These are phyloP conservation scores for Salminus brasiliensis DNA, from an alignment of 2,113 vertebrate species.

Conservation along the genomic window DNA sequence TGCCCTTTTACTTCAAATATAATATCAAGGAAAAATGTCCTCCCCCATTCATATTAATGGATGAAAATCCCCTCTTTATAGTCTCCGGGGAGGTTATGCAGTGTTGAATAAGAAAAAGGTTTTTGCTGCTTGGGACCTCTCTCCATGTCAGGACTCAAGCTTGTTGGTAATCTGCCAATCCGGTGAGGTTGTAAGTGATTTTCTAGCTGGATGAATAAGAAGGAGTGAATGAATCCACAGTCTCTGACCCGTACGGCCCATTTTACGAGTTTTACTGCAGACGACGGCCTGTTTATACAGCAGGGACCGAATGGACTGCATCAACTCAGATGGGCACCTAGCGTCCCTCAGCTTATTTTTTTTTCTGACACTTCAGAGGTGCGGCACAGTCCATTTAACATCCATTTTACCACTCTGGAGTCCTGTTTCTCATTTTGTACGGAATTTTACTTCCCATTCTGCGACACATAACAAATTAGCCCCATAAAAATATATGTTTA, in stretches of 20 bases:
- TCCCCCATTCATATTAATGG: conserved; percentile 30
- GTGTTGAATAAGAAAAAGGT: conserved; percentile 23
- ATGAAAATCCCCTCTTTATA: conserved; percentile 14
- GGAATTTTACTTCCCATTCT: not conserved
- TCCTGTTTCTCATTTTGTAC: not conserved
- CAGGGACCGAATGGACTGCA: not conserved
- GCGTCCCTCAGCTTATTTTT: not conserved
- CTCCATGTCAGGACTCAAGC: conserved; percentile 38
- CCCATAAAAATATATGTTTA: too few relatives aligned
- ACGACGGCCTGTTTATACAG: not conserved
- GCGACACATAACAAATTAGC: too few relatives aligned
- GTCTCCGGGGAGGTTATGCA: not conserved
- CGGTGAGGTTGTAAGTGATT: conserved; percentile 38
- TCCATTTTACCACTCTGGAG: not conserved
- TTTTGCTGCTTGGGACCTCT: not conserved
- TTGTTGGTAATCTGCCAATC: conserved; percentile 51
- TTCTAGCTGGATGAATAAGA: conserved; percentile 29
- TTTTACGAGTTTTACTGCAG: conserved; percentile 10
- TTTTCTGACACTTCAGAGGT: not conserved
- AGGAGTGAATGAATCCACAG: conserved; percentile 46
- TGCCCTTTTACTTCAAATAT: conserved; percentile 28
- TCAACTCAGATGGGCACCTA: not conserved
- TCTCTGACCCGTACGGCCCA: conserved; percentile 44
- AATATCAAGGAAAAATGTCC: conserved; percentile 11
- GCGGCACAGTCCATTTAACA: not conserved